Base-by-base conservation (phyloP, 35 echinoderm and acorn worm genomes). In the Amphiura filiformis region DNA sequence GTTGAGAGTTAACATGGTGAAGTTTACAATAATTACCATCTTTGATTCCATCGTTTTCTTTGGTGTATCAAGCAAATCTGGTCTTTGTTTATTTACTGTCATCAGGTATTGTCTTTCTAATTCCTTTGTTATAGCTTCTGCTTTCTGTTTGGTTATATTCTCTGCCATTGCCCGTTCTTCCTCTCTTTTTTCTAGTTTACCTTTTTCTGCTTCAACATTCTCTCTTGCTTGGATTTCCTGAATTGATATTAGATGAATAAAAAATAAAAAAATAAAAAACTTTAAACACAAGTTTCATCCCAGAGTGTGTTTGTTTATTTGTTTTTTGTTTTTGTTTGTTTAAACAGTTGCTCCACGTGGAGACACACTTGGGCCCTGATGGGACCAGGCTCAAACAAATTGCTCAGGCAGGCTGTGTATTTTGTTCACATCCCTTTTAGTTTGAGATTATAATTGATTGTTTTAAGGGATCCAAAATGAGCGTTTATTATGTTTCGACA, bases 81-180 rank as follows among this genome's bases (percentile, higher is more conserved):
- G 41, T 17, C 41, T 17, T 47, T 47, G 41, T 4, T 17, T 47
- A 4, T 47, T 47, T 9, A 17, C 17, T 47, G 41, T 23, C 61
- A 70, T 70, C 61, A 70, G 15, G 33, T 65, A 84, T 49, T 84
- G 82, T 65, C 82, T 84, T 31, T 84, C 47, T 34, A 84, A 34
- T 35, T 84, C 82, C 47, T 33, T 31, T n/a, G 82, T 84, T 31
- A 84, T 57, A 61, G 49, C 82, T 49, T 61, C 5, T 65, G 82
- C 82, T 57, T 35, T 61, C 82, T 84, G 31, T 26, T 84, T 84
- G 11, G 49, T 33, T 14, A 22, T 32, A 22, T 36, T 57, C 20
- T 61, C 23, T 1, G n/a, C 34, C 9, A 11, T 84, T 20, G 12
- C 47, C 32, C 49, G 38, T 13, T 35, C 36, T 39, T 84, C 49